Evolutionary conservation across 1,140 invertebrate genomes (phyloP).

Genomic region (Sesamia nonagrioides): DNA sequence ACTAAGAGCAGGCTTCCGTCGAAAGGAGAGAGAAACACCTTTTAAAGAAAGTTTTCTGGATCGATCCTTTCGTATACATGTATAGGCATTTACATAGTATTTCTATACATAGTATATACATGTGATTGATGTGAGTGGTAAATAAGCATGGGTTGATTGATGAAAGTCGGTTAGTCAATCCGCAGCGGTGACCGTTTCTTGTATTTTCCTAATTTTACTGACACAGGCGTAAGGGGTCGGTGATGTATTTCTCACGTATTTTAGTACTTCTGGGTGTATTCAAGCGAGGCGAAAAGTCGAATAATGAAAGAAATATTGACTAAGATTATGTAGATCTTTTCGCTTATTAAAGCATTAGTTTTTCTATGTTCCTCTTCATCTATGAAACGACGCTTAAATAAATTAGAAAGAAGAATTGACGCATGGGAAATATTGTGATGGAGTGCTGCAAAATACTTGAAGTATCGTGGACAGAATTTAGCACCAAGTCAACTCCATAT

Average conservation of each 20-base stretch:
- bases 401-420: no score
- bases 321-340: not conserved
- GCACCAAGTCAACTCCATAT: no score
- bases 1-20: conserved; percentile 50
- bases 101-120: conserved; percentile 37
- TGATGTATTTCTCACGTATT: not conserved
- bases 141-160: conserved; percentile 53
- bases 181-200: conserved; percentile 35
- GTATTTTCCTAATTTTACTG: conserved; percentile 38
- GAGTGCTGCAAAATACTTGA: no score
- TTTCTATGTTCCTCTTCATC: no score
- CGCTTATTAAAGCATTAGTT: not conserved
- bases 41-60: conserved; percentile 63
- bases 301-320: not conserved
- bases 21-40: conserved; percentile 64
- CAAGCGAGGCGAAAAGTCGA: not conserved
- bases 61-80: conserved; percentile 54
- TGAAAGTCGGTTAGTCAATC: conserved; percentile 52
- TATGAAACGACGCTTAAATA: no score
- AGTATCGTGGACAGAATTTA: no score
- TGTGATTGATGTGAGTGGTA: conserved; percentile 26
- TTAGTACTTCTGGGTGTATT: conserved; percentile 2
- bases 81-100: conserved; percentile 37
- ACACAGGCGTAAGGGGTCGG: not conserved
- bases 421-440: no score